These are phyloP conservation scores for Chinchilla lanigera DNA, from an alignment of 2,113 vertebrate species.

Conservation along the genomic window DNA sequence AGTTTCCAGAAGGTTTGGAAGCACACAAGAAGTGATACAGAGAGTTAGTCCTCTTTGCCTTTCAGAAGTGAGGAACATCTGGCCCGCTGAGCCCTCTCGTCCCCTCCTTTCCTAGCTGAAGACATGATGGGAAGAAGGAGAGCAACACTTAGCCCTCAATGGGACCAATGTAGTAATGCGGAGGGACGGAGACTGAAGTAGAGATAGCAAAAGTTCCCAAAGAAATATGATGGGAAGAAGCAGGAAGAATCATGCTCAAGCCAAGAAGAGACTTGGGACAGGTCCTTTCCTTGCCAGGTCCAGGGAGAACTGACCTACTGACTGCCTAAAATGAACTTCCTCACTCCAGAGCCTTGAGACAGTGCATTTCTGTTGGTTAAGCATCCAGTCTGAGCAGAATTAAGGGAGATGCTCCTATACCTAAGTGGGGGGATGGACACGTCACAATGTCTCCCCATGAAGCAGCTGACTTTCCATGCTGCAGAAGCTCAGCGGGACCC, in stretches of 20 bases:
- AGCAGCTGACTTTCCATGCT: background rate
- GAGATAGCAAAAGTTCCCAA: background rate
- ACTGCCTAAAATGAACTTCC: background rate
- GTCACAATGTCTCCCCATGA: background rate
- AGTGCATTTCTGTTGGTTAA: background rate
- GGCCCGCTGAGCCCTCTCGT: background rate
- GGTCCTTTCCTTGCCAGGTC: background rate
- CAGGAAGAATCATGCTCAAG: background rate
- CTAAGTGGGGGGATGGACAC: background rate
- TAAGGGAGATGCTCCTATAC: background rate
- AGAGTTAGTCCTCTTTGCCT: background rate
- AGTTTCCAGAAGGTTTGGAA: background rate
- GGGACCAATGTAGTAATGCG: background rate
- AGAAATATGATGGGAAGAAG: background rate
- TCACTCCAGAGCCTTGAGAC: background rate
- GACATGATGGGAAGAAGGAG: background rate
- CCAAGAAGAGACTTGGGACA: background rate
- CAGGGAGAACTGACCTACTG: background rate
- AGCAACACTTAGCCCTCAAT: background rate
- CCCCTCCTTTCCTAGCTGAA: background rate
- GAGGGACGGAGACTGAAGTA: background rate
- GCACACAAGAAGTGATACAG: fast-evolving
- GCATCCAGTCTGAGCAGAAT: background rate
- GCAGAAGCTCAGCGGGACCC: background rate
- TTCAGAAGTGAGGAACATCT: background rate